Base-by-base conservation (phyloP, 2,113 vertebrate genomes). In the Erythrolamprus reginae region DNA sequence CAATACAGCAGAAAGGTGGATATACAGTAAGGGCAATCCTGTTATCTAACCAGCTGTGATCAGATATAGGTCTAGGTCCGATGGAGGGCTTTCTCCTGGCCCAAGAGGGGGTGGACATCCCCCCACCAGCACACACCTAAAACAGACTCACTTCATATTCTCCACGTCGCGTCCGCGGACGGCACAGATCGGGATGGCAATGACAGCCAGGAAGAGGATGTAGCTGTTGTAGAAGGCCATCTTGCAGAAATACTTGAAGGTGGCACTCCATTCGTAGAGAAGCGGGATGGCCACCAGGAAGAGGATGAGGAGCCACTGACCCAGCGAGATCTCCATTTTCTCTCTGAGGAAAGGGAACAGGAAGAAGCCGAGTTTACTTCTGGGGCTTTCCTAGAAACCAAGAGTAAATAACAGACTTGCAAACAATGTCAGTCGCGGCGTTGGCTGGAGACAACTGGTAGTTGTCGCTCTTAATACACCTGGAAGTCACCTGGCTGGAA, bases 171-270 rank as follows among this genome's bases (percentile, higher is more conserved):
- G 96, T 13, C 97, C 97, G 38, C 96, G 92, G 65, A 96, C 89
- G 0, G 96, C 96, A 15, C 97, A 97, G 92, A 97, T 91, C 0
- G 96, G 97, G 84, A 97, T 97, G 55, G 95, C 96, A 0, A 97
- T 92, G 51, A 96, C 88, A 1, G 97, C 96, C 93, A 97, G 94
- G 90, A 96, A 96, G 93, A 97, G 95, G 95, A 97, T 97, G 96
- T 96, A 97, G 89, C 95, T 93, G 0, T 97, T 96, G 94, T 97
- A 97, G 91, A 97, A 97, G 19, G 93, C 95, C 96, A 97, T 96
- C 94, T 97, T 97, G 92, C 96, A 96, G 95, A 96, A 97, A 89
- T 97, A 97, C 91, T 96, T 97, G 96, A 96, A 96, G 91, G 95
- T 95, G 94, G 95, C 82, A 92, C 96, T 96, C 91, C 95, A 96